Conservation (phyloP, 2,888 invertebrate genomes). For the Dynastes tityus region DNA sequence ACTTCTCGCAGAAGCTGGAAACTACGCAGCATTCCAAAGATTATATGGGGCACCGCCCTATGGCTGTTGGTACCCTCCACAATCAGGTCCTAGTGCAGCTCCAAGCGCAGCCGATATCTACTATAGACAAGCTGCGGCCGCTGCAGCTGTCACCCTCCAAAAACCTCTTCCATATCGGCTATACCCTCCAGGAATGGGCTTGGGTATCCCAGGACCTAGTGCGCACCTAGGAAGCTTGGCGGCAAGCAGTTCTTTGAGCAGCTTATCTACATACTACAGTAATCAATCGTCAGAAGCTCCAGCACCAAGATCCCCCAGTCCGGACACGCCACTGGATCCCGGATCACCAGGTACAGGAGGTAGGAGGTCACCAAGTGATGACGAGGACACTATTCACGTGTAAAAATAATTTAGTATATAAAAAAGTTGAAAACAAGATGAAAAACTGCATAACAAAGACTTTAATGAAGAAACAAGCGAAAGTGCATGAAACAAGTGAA, state of each 20-base stretch:
- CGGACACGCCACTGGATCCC: slow-evolving; percentile 76
- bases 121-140: slow-evolving; percentile 86
- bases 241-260: slow-evolving; percentile 78
- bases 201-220: slow-evolving; percentile 80
- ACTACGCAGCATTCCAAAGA: slow-evolving; percentile 98
- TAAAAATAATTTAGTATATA: slow-evolving; percentile 60
- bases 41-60: slow-evolving; percentile 87
- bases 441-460: slow-evolving; percentile 15
- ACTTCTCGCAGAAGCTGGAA: slow-evolving; percentile 96
- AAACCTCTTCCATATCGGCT: slow-evolving; percentile 89
- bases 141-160: slow-evolving; percentile 82
- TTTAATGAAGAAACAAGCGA: slow-evolving; percentile 16
- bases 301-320: slow-evolving; percentile 69
- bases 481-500: slow-evolving; percentile 37
- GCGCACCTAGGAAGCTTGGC: slow-evolving; percentile 79
- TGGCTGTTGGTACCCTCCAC: slow-evolving; percentile 77
- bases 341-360: slow-evolving; percentile 74
- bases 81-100: slow-evolving; percentile 74
- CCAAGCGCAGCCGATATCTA: slow-evolving; percentile 83
- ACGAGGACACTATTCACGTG: slow-evolving; percentile 78
- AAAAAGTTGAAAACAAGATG: slow-evolving; percentile 2
- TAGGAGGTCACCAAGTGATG: slow-evolving; percentile 72
- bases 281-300: slow-evolving; percentile 73
- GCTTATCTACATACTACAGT: slow-evolving; percentile 74
- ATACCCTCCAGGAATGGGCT: slow-evolving; percentile 72